phyloP scores from a whole-genome alignment of 1,140 invertebrate species.

The Oscheius sp. region DNA sequence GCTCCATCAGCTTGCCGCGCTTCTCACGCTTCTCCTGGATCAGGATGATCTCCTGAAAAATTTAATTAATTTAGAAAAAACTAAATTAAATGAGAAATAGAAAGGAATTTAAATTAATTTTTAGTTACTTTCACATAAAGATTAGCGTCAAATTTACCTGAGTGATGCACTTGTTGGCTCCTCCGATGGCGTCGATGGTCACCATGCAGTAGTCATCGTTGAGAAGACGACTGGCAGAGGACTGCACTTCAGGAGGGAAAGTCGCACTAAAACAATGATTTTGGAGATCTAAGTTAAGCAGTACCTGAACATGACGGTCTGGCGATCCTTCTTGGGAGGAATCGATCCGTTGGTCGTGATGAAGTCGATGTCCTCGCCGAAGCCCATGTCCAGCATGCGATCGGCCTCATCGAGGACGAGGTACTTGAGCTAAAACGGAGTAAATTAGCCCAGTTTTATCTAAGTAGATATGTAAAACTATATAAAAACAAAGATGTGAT shows the following conservation, averaged over 20 bases:
- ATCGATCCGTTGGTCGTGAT: conserved; percentile 38
- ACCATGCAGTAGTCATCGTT: conserved; percentile 53
- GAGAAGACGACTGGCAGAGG: conserved; percentile 62
- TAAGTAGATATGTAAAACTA: conserved; percentile 65
- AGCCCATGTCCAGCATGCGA: conserved; percentile 79
- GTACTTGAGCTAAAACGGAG: conserved; percentile 71
- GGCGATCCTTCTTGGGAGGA: conserved; percentile 60
- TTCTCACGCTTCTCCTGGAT: conserved; percentile 72
- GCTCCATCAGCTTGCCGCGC: conserved; percentile 65
- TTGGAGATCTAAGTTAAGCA: background rate
- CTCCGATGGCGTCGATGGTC: conserved; percentile 58
- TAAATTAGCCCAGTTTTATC: too few species aligned
- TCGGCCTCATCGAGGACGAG: conserved; percentile 93
- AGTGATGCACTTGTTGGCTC: conserved; percentile 82
- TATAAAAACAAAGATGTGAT: conserved; percentile 47
- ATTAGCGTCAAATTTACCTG: conserved; percentile 78
- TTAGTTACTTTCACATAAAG: too few species aligned
- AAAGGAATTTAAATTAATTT: too few species aligned
- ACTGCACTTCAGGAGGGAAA: conserved; percentile 66
- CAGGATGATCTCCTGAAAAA: conserved; percentile 29
- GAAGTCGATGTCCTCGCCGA: conserved; percentile 49
- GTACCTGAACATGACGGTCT: conserved; percentile 66
- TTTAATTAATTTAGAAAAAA: background rate
- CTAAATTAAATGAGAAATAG: too few species aligned
- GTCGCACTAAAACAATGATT: conserved; percentile 63